Base-by-base conservation (phyloP, 2,888 invertebrate genomes). In the Dicyrtomina minuta region DNA sequence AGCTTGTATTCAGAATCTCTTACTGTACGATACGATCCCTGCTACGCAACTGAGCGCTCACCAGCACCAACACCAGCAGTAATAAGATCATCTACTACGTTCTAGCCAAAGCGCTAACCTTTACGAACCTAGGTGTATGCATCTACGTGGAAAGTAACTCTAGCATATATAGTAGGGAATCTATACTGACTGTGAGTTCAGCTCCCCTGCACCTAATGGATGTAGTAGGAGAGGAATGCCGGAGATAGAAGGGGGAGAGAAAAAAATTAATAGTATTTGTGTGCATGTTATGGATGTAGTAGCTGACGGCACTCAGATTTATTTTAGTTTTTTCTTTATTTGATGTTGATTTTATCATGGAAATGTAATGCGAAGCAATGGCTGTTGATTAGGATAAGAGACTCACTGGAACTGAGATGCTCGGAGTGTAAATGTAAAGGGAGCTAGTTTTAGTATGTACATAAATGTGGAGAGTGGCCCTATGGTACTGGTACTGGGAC, bases 181-280 rank as follows among this genome's bases (percentile, higher is more conserved):
- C n/a, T n/a, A n/a, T n/a, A n/a, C n/a, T n/a, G n/a, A n/a, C n/a
- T n/a, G n/a, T n/a, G n/a, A n/a, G n/a, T n/a, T n/a, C n/a, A n/a
- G n/a, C n/a, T n/a, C n/a, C n/a, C n/a, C n/a, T 33, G 33, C 33
- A 33, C 33, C 33, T 33, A 33, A 33, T 33, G 33, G 33, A 33
- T 33, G 33, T 33, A 33, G 33, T 5, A 8, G 8, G 33, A 33
- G 33, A 33, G 13, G 33, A 46, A 46, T 17, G 46, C 15, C 13
- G 17, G 46, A 46, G 46, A 46, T 17, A 46, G 46, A 46, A 46
- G 46, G 12, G 46, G 17, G 46, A 17, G 46, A 46, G 46, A 51
- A 51, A 51, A 51, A 22, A 22, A 22, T 51, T n/a, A 51, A 51
- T n/a, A 51, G 51, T 51, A 10, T 51, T 51, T 51, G 51, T 51